phyloP scores from a whole-genome alignment of 2,113 vertebrate genomes.

The Stercorarius parasiticus region DNA sequence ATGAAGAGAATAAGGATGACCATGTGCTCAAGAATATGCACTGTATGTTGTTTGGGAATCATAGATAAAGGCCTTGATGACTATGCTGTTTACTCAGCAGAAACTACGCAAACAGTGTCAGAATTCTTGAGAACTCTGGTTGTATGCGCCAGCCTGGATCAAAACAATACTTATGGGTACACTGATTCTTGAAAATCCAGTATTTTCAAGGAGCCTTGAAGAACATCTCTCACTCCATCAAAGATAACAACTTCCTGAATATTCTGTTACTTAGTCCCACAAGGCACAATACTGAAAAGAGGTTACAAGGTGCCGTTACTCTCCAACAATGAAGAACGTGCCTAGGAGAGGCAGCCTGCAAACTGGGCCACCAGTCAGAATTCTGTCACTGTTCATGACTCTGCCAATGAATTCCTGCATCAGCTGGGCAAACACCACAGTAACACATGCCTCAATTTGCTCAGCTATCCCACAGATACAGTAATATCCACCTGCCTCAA shows the following conservation, averaged over 20 bases:
- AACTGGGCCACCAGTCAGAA: not conserved
- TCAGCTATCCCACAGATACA: not conserved
- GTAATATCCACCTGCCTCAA: not conserved
- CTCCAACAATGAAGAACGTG: not conserved
- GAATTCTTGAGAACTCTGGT: not conserved
- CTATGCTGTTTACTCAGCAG: not conserved
- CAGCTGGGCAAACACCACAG: not conserved
- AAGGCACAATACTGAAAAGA: not conserved
- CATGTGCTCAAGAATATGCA: rapidly evolving
- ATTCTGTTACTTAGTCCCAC: not conserved
- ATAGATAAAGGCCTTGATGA: not conserved
- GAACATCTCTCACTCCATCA: not conserved
- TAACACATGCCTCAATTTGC: not conserved
- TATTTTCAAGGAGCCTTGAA: not conserved
- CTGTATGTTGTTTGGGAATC: not conserved
- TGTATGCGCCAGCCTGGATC: not conserved
- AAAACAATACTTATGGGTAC: not conserved
- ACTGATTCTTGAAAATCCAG: not conserved
- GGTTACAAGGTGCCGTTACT: not conserved
- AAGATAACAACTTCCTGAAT: not conserved
- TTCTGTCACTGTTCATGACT: not conserved
- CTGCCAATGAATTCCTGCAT: not conserved
- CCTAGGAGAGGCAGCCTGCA: not conserved
- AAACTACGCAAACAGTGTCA: not conserved
- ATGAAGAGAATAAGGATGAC: not conserved